These are phyloP conservation scores for Clytia hemisphaerica DNA, from an alignment of 30 jellyfish, hydroid and myxozoan species.

Conservation along the genomic window DNA sequence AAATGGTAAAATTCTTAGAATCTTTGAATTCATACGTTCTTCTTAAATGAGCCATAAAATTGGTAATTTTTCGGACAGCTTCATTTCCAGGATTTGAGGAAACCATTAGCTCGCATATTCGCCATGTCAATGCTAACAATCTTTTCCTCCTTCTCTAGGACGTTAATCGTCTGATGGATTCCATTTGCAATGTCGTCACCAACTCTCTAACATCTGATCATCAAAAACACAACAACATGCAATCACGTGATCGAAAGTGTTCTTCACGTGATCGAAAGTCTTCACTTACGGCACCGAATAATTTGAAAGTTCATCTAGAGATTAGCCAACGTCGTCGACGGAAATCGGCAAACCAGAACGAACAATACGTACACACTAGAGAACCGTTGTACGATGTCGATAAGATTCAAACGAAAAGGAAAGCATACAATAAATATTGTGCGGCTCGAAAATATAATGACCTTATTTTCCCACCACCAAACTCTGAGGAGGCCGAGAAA, in stretches of 20 bases:
- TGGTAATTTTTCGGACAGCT: too few relatives aligned
- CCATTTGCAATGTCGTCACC: conserved; percentile 2
- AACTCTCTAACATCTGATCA: not conserved
- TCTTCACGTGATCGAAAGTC: too few relatives aligned
- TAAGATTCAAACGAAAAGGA: not conserved
- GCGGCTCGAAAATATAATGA: conserved; percentile 25
- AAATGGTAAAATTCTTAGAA: not conserved
- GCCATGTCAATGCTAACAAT: not conserved
- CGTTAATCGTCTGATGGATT: conserved; percentile 17
- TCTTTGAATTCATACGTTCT: not conserved
- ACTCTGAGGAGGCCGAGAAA: conserved; percentile 72
- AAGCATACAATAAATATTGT: conserved; percentile 20
- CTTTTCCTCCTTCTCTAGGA: conserved; percentile 1
- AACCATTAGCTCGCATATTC: not conserved
- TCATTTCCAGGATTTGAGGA: not conserved
- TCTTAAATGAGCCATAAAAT: not conserved
- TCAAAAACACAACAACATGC: too few relatives aligned
- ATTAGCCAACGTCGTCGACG: too few relatives aligned
- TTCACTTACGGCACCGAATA: too few relatives aligned
- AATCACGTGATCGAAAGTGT: conserved; percentile 1
- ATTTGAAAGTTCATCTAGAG: not conserved
- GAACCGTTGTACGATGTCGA: too few relatives aligned
- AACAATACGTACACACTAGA: too few relatives aligned
- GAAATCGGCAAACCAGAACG: too few relatives aligned
- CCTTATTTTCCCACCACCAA: conserved; percentile 75